These are phyloP conservation scores for Zingel zingel DNA, from an alignment of 2,113 vertebrate genomes.

Conservation along the genomic window DNA sequence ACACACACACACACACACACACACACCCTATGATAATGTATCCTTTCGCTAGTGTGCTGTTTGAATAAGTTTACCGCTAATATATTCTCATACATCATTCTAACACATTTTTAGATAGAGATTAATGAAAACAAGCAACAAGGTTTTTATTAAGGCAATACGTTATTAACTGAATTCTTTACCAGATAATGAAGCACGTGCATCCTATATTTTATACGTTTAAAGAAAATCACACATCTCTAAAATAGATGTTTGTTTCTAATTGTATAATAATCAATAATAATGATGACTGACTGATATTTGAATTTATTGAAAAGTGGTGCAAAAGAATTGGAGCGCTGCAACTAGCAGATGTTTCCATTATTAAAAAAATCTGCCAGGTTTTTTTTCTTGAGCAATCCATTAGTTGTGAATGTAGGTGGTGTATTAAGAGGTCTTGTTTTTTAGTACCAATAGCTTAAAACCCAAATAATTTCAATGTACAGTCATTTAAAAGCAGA, in stretches of 20 bases:
- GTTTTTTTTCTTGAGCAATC: not conserved
- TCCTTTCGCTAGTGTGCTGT: not conserved
- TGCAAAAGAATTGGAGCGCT: not conserved
- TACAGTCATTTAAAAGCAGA: not conserved
- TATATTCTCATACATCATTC: constrained; percentile 22
- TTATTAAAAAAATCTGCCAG: not conserved
- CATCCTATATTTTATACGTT: not conserved
- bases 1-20: constrained; percentile 1
- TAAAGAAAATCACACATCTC: not conserved
- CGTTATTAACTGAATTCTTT: not conserved
- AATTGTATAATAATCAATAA: not conserved
- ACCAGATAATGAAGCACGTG: not conserved
- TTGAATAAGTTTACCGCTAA: constrained; percentile 3
- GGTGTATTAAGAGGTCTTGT: not conserved
- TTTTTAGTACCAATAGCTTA: not conserved
- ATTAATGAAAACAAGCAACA: constrained; percentile 25
- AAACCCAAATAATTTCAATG: not conserved
- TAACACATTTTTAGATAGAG: constrained; percentile 21
- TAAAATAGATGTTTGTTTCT: not conserved
- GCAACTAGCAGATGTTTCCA: not conserved
- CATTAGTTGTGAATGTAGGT: not conserved
- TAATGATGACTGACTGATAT: not conserved
- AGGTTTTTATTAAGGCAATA: not conserved
- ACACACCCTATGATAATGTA: constrained; percentile 7
- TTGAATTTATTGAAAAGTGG: not conserved